phyloP scores from a whole-genome alignment of 2,888 invertebrate genomes.

The Ferrisia virgata region DNA sequence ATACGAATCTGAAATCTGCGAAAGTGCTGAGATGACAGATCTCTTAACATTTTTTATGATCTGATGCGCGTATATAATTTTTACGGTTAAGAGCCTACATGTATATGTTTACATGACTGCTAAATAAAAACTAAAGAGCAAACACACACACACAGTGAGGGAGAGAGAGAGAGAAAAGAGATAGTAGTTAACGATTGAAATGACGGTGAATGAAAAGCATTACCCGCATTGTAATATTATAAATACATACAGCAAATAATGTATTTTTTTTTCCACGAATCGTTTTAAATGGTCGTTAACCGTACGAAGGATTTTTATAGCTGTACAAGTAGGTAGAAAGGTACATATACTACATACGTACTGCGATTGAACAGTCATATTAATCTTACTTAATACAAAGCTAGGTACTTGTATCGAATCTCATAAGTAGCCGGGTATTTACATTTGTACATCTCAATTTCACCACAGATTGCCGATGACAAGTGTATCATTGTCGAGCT shows the following conservation, averaged over 20 bases:
- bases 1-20: background rate
- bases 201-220: background rate
- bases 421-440: too few relatives aligned
- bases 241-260: background rate
- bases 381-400: background rate
- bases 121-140: too few relatives aligned
- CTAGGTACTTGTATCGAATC: background rate
- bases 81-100: too few relatives aligned
- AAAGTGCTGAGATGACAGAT: background rate
- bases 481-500: background rate
- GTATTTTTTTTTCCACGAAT: background rate
- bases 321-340: too few relatives aligned
- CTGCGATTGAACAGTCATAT: too few relatives aligned
- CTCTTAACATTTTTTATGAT: too few relatives aligned
- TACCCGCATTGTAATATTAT: background rate
- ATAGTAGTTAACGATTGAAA: background rate
- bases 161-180: background rate
- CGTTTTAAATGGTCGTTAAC: conserved; percentile 3
- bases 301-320: background rate
- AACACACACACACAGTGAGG: too few relatives aligned
- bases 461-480: background rate
- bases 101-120: too few relatives aligned
- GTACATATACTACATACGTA: too few relatives aligned
- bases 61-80: too few relatives aligned
- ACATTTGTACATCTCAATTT: background rate